A percentile compares a stretch with the other conserved stretches of the same genome.
These are phyloP conservation scores for Druon quercuslanigerum DNA, from an alignment of 1,140 invertebrate genomes.

Conservation along the genomic window DNA sequence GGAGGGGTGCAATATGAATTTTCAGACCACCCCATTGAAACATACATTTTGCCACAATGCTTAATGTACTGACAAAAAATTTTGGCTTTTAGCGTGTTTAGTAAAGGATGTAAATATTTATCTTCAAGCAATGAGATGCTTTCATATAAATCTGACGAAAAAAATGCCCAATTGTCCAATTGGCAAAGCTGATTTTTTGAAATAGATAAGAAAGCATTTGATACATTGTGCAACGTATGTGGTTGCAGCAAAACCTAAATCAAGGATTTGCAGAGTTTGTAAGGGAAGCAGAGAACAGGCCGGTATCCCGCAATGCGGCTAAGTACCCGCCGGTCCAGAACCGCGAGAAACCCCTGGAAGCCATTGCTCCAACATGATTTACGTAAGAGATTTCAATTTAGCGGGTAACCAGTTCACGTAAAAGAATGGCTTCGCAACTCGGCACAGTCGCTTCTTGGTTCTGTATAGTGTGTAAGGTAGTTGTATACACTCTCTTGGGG, in stretches of 20 bases:
- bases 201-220: constrained; percentile 25
- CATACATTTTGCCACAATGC: too few species aligned
- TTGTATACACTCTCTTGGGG: constrained; percentile 20
- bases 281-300: constrained; percentile 38
- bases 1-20: too few species aligned
- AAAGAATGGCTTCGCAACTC: constrained; percentile 25
- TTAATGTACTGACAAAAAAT: too few species aligned
- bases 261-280: constrained; percentile 47
- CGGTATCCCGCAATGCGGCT: constrained; percentile 56
- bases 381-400: constrained; percentile 60
- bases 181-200: not conserved
- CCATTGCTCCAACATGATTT: constrained; percentile 62
- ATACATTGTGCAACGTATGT: constrained; percentile 25
- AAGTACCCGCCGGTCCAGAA: constrained; percentile 55
- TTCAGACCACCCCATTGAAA: too few species aligned
- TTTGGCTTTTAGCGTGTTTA: too few species aligned
- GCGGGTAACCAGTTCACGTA: constrained; percentile 39
- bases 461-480: not conserved
- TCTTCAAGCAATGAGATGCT: too few species aligned
- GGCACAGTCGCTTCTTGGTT: constrained; percentile 26
- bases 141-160: too few species aligned
- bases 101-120: too few species aligned
- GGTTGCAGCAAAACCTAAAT: constrained; percentile 44
- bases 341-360: constrained; percentile 44
- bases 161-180: too few species aligned